Percentiles rank a stretch among this genome's conserved stretches.
These are phyloP conservation scores for Corythoichthys haematopterus DNA, from an alignment of 2,113 vertebrate genomes.

Conservation along the genomic window DNA sequence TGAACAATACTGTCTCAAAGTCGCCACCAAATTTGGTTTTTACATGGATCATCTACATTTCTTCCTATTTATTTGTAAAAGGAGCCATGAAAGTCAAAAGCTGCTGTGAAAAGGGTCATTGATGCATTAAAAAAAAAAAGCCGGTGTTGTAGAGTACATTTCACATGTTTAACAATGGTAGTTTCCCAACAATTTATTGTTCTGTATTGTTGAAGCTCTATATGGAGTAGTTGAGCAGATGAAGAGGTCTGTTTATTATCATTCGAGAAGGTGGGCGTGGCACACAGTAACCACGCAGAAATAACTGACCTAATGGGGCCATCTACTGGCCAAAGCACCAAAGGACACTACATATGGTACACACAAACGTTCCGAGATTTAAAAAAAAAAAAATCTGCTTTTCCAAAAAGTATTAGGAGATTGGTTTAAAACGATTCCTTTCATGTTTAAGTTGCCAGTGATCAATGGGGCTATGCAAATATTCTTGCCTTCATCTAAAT, in stretches of 20 bases:
- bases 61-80: neutral
- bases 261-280: conserved; percentile 58
- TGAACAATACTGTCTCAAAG: neutral
- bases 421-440: neutral
- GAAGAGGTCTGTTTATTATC: conserved; percentile 45
- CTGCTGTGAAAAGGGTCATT: neutral
- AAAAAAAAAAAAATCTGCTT: neutral
- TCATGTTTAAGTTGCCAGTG: neutral
- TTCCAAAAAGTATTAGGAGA: neutral
- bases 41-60: neutral
- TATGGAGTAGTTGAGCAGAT: conserved; percentile 14
- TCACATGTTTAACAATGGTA: neutral
- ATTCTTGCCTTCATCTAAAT: neutral
- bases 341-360: neutral
- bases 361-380: neutral
- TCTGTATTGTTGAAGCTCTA: neutral
- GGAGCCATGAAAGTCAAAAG: neutral
- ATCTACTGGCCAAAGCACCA: conserved; percentile 31
- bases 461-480: too few species aligned
- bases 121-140: neutral
- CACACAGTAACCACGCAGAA: conserved; percentile 13
- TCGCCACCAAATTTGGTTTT: neutral
- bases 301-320: conserved; percentile 36
- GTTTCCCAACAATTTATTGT: neutral
- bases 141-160: neutral